Conservation (phyloP, 2,888 invertebrate genomes). For the Diachrysia chrysitis region DNA sequence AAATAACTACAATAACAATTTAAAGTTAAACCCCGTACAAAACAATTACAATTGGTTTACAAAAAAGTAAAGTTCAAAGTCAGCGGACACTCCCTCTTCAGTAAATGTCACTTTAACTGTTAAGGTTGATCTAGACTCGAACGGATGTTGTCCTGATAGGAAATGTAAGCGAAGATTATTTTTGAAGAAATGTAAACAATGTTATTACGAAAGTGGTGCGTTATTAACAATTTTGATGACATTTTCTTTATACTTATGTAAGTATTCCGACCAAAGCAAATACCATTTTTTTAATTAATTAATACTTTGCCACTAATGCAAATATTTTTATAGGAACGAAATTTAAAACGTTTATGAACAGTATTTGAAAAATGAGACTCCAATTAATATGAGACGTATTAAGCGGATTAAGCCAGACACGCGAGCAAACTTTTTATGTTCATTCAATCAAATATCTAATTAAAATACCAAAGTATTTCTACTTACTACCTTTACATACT, state of each 20-base stretch:
- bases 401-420: neutral
- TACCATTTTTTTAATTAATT: too few relatives aligned
- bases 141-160: conserved; percentile 18
- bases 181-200: neutral
- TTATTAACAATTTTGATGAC: too few relatives aligned
- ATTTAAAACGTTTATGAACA: neutral
- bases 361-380: neutral
- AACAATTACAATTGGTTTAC: conserved; percentile 58
- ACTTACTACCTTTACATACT: neutral
- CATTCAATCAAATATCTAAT: neutral
- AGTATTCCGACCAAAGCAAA: too few relatives aligned
- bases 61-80: conserved; percentile 70
- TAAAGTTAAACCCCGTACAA: conserved; percentile 45
- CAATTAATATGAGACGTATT: neutral
- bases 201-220: neutral
- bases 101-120: conserved; percentile 56
- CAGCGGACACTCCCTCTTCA: conserved; percentile 52
- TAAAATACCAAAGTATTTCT: neutral
- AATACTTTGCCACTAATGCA: neutral
- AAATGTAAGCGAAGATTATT: conserved; percentile 16
- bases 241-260: too few relatives aligned
- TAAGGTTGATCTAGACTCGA: conserved; percentile 46
- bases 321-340: neutral
- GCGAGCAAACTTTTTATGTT: neutral
- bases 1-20: conserved; percentile 25